A percentile compares a stretch with the other conserved stretches of the same genome.
Evolutionary conservation across 2,888 invertebrate genomes (phyloP).

Genomic region (Drosophila paranaensis): DNA sequence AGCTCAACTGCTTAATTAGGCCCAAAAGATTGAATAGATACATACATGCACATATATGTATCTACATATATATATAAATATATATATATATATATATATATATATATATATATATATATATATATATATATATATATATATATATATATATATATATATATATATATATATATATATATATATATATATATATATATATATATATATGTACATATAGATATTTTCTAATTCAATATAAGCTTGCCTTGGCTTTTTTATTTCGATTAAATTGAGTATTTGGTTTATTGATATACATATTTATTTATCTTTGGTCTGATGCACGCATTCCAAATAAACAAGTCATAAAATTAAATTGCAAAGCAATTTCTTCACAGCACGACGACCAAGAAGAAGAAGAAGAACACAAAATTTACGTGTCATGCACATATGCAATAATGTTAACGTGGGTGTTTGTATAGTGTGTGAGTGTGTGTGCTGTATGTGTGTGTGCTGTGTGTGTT

Average conservation of each 20-base stretch:
- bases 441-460: slow-evolving; percentile 12
- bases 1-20: slow-evolving; percentile 71
- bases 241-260: not conserved
- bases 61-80: not conserved
- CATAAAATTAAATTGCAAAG: slow-evolving; percentile 66
- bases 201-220: not conserved
- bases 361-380: slow-evolving; percentile 44
- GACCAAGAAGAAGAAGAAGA: slow-evolving; percentile 23
- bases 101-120: not conserved
- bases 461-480: slow-evolving; percentile 24
- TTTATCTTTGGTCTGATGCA: slow-evolving; percentile 35
- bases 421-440: slow-evolving; percentile 50
- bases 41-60: not conserved
- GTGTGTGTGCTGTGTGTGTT: slow-evolving; percentile 27
- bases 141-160: not conserved
- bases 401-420: slow-evolving; percentile 49
- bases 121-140: slow-evolving; percentile 3
- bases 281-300: slow-evolving; percentile 16
- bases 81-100: slow-evolving; percentile 4
- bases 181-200: not conserved
- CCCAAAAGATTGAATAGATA: slow-evolving; percentile 36
- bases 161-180: slow-evolving; percentile 1
- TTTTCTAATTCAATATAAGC: slow-evolving; percentile 3
- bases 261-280: slow-evolving; percentile 31
- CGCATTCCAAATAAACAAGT: slow-evolving; percentile 60